A percentile compares a stretch with the other conserved stretches of the same genome.
Evolutionary conservation across 2,113 vertebrate species (phyloP).

Genomic region (Gyps fulvus): DNA sequence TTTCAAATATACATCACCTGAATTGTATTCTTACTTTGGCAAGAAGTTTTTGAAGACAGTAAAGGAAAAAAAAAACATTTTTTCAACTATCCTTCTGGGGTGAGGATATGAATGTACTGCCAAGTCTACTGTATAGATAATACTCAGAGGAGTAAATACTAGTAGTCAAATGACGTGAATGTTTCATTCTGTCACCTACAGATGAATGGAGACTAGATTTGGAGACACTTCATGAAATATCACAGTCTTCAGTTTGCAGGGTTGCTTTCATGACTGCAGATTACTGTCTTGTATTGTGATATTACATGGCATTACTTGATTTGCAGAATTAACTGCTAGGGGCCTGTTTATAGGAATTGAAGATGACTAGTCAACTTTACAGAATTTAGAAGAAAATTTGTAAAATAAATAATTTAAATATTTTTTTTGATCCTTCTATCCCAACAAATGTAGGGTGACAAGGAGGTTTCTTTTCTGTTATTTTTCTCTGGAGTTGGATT

Average conservation of each 20-base stretch:
- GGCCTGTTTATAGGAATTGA: not conserved
- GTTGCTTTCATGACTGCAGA: not conserved
- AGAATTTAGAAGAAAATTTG: not conserved
- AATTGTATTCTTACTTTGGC: not conserved
- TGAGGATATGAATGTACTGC: not conserved
- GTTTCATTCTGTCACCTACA: not conserved
- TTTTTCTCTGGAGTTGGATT: not conserved
- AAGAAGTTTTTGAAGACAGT: not conserved
- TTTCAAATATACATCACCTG: not conserved
- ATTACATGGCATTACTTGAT: not conserved
- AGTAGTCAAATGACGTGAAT: not conserved
- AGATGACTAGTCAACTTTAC: not conserved
- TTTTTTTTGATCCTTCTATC: not conserved
- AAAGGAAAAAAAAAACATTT: not conserved
- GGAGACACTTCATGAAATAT: not conserved
- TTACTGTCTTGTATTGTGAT: not conserved
- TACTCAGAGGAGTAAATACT: not conserved
- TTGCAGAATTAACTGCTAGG: not conserved
- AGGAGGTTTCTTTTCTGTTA: not conserved
- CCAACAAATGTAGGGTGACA: not conserved
- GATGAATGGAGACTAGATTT: not conserved
- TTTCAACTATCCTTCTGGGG: not conserved
- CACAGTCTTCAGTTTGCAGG: not conserved
- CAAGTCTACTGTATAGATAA: not conserved
- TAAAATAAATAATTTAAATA: not conserved